Evolutionary conservation across 2,113 vertebrate genomes (phyloP).

Genomic region (Gymnogyps californianus): DNA sequence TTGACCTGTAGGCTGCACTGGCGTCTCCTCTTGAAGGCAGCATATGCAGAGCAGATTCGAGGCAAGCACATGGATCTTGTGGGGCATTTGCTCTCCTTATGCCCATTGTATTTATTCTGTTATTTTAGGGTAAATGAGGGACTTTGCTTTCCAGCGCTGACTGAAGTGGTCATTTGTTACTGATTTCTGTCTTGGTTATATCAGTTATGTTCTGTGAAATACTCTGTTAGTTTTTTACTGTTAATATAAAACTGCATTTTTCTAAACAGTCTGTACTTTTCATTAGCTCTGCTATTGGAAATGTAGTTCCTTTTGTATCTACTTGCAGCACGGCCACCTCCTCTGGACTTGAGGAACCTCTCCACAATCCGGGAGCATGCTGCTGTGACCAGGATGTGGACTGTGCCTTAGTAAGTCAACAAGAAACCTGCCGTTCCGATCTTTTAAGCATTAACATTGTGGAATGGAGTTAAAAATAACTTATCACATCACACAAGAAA

Average conservation of each 20-base stretch:
- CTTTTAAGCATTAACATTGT: background rate
- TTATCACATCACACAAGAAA: background rate
- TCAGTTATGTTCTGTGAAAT: background rate
- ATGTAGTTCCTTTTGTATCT: background rate
- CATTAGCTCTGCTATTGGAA: background rate
- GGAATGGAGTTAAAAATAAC: conserved; percentile 13
- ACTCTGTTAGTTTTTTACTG: background rate
- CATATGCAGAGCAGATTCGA: background rate
- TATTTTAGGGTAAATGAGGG: background rate
- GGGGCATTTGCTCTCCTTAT: background rate
- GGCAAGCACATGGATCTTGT: background rate
- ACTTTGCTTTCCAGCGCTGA: background rate
- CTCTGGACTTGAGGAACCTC: conserved; percentile 88
- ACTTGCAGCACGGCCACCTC: conserved; percentile 85
- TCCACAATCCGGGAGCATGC: conserved; percentile 90
- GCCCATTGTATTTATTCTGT: background rate
- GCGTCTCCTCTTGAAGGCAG: background rate
- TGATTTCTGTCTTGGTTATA: background rate
- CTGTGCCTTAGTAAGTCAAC: conserved; percentile 84
- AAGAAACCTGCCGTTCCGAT: background rate
- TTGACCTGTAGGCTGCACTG: background rate
- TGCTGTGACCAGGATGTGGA: conserved; percentile 81
- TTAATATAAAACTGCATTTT: background rate
- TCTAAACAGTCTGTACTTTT: background rate
- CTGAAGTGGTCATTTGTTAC: background rate